phyloP scores from a whole-genome alignment of 2,888 invertebrate species.

The Cataglyphis livida region DNA sequence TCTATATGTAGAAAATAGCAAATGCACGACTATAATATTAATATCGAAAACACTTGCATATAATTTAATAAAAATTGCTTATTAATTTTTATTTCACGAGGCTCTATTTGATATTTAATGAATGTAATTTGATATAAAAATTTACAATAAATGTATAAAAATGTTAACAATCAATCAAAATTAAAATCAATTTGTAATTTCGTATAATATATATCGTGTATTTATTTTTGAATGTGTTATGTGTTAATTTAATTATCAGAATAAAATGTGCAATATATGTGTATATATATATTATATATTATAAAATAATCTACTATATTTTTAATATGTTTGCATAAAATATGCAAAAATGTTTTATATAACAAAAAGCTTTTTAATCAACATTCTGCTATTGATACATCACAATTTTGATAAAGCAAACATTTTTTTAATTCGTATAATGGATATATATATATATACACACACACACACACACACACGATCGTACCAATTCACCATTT shows the following conservation, averaged over 20 bases:
- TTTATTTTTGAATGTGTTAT: conserved; percentile 9
- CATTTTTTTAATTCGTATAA: conserved; percentile 18
- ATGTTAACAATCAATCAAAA: conserved; percentile 13
- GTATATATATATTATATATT: conserved; percentile 4
- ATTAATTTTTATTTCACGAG: not conserved
- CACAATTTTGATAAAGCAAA: conserved; percentile 10
- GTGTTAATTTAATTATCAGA: conserved; percentile 13
- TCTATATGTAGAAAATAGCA: not conserved
- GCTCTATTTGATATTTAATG: conserved; percentile 2
- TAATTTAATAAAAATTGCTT: not conserved
- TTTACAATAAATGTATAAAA: not conserved
- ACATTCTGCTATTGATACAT: not conserved
- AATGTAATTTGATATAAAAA: not conserved
- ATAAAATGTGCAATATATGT: not conserved
- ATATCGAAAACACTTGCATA: not conserved
- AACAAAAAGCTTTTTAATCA: not conserved
- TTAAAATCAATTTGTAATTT: conserved; percentile 39
- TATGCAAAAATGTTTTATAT: conserved; percentile 14
- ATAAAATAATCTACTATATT: conserved; percentile 15
- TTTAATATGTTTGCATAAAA: conserved; percentile 12
- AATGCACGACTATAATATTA: not conserved
- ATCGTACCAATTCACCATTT: not conserved
- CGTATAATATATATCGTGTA: not conserved
- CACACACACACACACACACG: too few species aligned
- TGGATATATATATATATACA: not conserved